Evolutionary conservation across 30 jellyfish, hydroid and myxozoan species (phyloP).

Genomic region (Pseudorhiza aurosa): DNA sequence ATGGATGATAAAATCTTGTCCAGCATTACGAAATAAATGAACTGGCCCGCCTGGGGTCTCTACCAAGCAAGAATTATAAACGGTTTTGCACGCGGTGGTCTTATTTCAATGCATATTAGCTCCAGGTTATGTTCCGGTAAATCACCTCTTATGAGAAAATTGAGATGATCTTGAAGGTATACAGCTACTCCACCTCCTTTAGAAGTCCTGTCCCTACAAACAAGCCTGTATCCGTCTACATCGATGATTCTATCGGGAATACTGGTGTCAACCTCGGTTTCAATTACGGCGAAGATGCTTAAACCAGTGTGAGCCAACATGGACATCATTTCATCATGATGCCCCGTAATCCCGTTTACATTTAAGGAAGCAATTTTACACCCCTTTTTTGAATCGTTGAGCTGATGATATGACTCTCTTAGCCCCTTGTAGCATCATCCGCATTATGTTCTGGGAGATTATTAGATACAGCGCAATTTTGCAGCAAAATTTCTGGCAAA

Average conservation of each 20-base stretch:
- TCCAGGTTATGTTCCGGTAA: not conserved
- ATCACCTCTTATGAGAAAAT: not conserved
- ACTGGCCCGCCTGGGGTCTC: slow-evolving; percentile 21
- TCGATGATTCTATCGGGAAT: not conserved
- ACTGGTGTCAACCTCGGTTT: slow-evolving; percentile 16
- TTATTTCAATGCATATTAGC: not conserved
- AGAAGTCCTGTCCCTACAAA: slow-evolving; percentile 1
- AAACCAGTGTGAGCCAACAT: not conserved
- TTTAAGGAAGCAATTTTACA: not conserved
- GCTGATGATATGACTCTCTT: slow-evolving; percentile 11
- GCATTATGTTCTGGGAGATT: too few relatives aligned
- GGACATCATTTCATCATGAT: not conserved
- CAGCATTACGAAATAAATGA: not conserved
- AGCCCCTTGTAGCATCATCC: too few relatives aligned
- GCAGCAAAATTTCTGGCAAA: slow-evolving; percentile 2
- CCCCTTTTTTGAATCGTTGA: not conserved
- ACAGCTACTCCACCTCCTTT: slow-evolving; percentile 38
- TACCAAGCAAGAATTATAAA: slow-evolving; percentile 31
- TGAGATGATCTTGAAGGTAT: slow-evolving; percentile 11
- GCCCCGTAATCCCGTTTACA: too few relatives aligned
- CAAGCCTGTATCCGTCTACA: slow-evolving; percentile 1
- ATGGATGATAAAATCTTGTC: not conserved
- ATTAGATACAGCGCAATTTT: not conserved
- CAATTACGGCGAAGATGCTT: slow-evolving; percentile 35
- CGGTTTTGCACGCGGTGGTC: not conserved